phyloP scores from a whole-genome alignment of 2,113 vertebrate species.

The Bufo gargarizans region DNA sequence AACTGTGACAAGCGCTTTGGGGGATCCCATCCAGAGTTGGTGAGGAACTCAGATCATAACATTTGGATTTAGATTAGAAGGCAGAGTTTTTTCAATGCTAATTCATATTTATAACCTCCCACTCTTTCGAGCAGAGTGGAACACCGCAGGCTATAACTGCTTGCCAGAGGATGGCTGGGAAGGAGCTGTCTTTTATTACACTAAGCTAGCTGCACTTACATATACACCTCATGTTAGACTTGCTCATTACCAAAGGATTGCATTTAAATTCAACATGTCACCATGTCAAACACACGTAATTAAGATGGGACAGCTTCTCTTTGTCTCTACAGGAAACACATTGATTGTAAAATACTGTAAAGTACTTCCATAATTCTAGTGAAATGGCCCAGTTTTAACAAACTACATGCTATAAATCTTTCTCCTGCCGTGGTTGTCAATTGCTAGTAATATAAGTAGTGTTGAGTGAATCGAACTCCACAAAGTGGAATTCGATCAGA shows the following conservation, averaged over 20 bases:
- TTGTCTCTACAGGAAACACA: conserved; percentile 37
- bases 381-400: neutral
- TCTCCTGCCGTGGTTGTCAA: neutral
- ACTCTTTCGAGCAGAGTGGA: conserved; percentile 65
- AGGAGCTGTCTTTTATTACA: conserved; percentile 68
- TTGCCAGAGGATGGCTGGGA: conserved; percentile 63
- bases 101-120: conserved; percentile 75
- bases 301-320: conserved; percentile 63
- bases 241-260: conserved; percentile 65
- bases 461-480: no score
- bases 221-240: conserved; percentile 66
- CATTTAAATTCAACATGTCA: conserved; percentile 65
- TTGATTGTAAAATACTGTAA: conserved; percentile 32
- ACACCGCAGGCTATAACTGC: conserved; percentile 66
- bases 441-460: neutral
- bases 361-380: neutral
- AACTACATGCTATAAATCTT: neutral
- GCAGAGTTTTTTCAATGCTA: conserved; percentile 68
- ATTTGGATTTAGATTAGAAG: conserved; percentile 74
- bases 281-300: conserved; percentile 49
- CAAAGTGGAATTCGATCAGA: no score
- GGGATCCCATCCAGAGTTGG: conserved; percentile 70
- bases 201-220: conserved; percentile 64
- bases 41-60: conserved; percentile 70
- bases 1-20: conserved; percentile 70